Evolutionary conservation across 2,113 vertebrate species (phyloP).

Genomic region (Rhinichthys klamathensis): DNA sequence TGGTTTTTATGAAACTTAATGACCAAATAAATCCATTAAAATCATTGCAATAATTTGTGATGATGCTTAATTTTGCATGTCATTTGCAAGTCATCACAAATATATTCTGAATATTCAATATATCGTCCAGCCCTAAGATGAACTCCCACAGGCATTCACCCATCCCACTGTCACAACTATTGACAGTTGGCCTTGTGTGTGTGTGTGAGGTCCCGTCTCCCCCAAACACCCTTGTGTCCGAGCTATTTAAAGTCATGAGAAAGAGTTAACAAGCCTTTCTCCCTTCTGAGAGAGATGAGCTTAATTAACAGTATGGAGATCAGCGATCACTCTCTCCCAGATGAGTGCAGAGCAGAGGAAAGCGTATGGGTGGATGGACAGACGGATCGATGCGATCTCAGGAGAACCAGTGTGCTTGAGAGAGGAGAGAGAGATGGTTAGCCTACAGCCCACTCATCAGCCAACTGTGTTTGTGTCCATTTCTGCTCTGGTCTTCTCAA

Average conservation of each 20-base stretch:
- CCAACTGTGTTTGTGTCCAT: slow-evolving; percentile 78
- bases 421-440: slow-evolving; percentile 78
- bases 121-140: not conserved
- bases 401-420: slow-evolving; percentile 56
- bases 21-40: not conserved
- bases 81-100: not conserved
- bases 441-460: slow-evolving; percentile 81
- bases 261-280: slow-evolving; percentile 67
- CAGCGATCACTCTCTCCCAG: slow-evolving; percentile 76
- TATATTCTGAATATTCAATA: not conserved
- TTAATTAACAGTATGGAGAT: slow-evolving; percentile 88
- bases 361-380: slow-evolving; percentile 66
- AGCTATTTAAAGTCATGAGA: slow-evolving; percentile 81
- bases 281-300: slow-evolving; percentile 60
- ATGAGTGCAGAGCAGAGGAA: slow-evolving; percentile 61
- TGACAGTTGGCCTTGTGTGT: slow-evolving; percentile 68
- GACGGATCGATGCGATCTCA: slow-evolving; percentile 83
- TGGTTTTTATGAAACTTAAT: not conserved
- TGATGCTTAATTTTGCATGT: not conserved
- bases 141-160: not conserved
- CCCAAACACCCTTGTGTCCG: slow-evolving; percentile 78
- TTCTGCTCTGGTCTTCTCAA: slow-evolving; percentile 69
- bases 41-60: not conserved
- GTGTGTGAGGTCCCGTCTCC: slow-evolving; percentile 58
- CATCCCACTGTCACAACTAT: slow-evolving; percentile 74